Evolutionary conservation across 2,888 invertebrate species (phyloP), one percentile per base, ranked within the genome.

Genomic region (Drosophila stalkeri): DNA sequence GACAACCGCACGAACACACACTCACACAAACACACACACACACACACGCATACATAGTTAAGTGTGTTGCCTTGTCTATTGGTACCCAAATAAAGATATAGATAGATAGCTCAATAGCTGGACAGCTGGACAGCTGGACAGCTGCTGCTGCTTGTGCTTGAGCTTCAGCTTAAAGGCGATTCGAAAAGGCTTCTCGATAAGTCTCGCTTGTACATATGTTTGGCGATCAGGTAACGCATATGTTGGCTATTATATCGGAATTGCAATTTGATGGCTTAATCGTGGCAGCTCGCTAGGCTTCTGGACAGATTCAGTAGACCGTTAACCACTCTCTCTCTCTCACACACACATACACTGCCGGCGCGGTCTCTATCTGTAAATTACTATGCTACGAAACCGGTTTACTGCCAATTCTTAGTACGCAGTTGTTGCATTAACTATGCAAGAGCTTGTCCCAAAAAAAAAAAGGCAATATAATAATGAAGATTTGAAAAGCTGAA

Each of bases 401-500:
- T 51, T 51, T 51, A 33, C 4, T 35, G 20, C 35, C 51, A 57
- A 73, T 75, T 66, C 74, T 63, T 46, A 39, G 46, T 51, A 46
- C 44, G 46, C 33, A 52, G 43, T 49, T 76, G 63, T 18, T 74
- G 72, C 77, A 64, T 63, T 43, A 55, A 64, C 74, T 76, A 77
- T 77, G 55, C 65, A 75, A 57, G 61, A 65, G 56, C n/a, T 57
- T 47, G 56, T 56, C 51, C 43, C 31, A 72, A 75, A 51, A 49
- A 46, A 23, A 14, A 16, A 49, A 49, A 49, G 31, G n/a, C 33
- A 12, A 33, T 33, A 33, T 18, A 51, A 51, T 51, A 33, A 51
- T 33, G 49, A 77, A 77, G 66, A 80, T 80, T 77, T 80, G 81
- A 80, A 51, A 20, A 66, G 65, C 64, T 56, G 44, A 43, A 20